Percentiles rank a stretch among this genome's conserved stretches.
Conservation (phyloP, 2,113 vertebrate genomes). For the Leptocoma aspasia region DNA sequence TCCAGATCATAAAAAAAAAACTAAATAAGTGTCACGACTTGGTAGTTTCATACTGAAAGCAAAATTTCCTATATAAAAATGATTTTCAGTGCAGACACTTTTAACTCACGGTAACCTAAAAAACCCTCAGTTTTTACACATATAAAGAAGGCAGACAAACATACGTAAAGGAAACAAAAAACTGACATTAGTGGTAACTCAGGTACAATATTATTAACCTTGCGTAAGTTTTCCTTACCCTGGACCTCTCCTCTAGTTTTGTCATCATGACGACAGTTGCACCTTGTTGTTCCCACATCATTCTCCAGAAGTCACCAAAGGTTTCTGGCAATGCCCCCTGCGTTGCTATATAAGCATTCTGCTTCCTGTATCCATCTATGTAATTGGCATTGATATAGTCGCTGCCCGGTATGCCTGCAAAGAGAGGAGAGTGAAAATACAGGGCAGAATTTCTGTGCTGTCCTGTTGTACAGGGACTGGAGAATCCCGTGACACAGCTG, state of each 20-base stretch:
- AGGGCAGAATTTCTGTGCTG: not conserved
- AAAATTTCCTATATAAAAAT: not conserved
- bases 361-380: conserved; percentile 98
- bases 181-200: not conserved
- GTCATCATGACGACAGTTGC: conserved; percentile 99
- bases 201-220: not conserved
- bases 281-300: conserved; percentile 99
- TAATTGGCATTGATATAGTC: conserved; percentile 99
- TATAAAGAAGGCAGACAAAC: not conserved
- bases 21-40: not conserved
- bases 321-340: conserved; percentile 95
- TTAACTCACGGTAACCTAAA: not conserved
- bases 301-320: conserved; percentile 99
- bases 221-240: conserved; percentile 77
- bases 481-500: not conserved
- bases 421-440: not conserved
- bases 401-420: conserved; percentile 92
- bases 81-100: not conserved
- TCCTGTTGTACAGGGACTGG: not conserved
- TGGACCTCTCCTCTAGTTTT: conserved; percentile 93
- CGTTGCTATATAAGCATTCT: conserved; percentile 97
- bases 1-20: not conserved
- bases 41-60: not conserved
- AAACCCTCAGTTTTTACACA: not conserved
- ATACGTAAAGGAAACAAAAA: not conserved